A percentile compares a stretch with the other conserved stretches of the same genome.
Conservation (phyloP, 1,140 invertebrate genomes). For the Vanessa tameamea region DNA sequence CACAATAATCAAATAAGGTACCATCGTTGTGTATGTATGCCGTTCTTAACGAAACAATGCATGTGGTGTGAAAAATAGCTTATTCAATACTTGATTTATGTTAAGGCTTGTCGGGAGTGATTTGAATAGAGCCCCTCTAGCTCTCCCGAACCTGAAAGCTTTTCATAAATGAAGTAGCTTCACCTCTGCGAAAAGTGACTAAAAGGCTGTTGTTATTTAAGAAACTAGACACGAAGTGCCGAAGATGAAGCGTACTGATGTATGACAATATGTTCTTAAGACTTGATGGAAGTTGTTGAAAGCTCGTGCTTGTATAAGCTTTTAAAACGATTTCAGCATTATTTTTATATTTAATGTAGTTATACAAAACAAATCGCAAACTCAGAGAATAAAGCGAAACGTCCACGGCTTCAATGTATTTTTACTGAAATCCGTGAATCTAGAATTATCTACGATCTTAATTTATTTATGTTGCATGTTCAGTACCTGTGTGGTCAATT, state of each 20-base stretch:
- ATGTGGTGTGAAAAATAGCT: conserved; percentile 56
- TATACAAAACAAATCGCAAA: no score
- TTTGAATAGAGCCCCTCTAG: conserved; percentile 68
- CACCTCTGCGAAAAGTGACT: conserved; percentile 59
- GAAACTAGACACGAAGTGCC: conserved; percentile 60
- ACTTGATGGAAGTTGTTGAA: not conserved
- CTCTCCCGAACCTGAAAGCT: conserved; percentile 70
- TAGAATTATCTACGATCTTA: no score
- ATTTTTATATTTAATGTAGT: no score
- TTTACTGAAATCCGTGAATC: no score
- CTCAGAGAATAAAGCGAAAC: no score
- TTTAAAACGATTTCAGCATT: not conserved
- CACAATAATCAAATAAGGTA: not conserved
- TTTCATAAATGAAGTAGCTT: conserved; percentile 71
- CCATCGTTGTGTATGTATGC: conserved; percentile 8
- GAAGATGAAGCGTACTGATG: conserved; percentile 16
- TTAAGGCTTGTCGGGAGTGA: conserved; percentile 63
- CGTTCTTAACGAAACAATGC: conserved; percentile 40
- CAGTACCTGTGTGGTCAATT: no score
- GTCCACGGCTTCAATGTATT: no score
- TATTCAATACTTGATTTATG: conserved; percentile 76
- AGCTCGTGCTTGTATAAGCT: not conserved
- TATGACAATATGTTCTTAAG: not conserved
- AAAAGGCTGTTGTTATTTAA: conserved; percentile 66
- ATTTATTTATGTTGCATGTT: no score